These are phyloP conservation scores for Zaprionus camerounensis DNA, from an alignment of 1,140 invertebrate species.

Conservation along the genomic window DNA sequence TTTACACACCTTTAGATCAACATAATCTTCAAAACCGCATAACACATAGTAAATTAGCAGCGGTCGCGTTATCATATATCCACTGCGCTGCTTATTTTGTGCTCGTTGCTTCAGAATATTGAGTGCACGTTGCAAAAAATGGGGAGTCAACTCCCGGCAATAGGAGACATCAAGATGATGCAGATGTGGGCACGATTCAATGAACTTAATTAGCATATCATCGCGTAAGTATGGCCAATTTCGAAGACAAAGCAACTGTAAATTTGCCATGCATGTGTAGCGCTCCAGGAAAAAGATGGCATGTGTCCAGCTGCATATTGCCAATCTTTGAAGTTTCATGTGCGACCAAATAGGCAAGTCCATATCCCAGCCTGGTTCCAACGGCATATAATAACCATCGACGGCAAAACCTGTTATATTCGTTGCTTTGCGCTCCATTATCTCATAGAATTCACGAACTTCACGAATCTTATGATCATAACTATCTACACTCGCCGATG, in stretches of 20 bases:
- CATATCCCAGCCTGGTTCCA: constrained; percentile 64
- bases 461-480: constrained; percentile 73
- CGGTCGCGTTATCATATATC: constrained; percentile 21
- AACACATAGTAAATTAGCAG: constrained; percentile 62
- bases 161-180: constrained; percentile 73
- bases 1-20: constrained; percentile 51
- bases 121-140: constrained; percentile 54
- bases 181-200: constrained; percentile 61
- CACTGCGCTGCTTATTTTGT: constrained; percentile 41
- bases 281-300: constrained; percentile 53
- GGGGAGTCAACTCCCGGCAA: constrained; percentile 58
- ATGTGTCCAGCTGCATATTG: constrained; percentile 73
- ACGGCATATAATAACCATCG: constrained; percentile 72
- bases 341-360: constrained; percentile 58
- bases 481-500: constrained; percentile 54
- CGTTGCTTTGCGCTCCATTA: constrained; percentile 61
- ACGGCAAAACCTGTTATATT: constrained; percentile 66
- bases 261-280: constrained; percentile 64
- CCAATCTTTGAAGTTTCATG: constrained; percentile 51
- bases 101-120: constrained; percentile 59
- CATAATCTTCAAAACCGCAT: constrained; percentile 65
- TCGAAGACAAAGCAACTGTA: constrained; percentile 64
- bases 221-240: constrained; percentile 65
- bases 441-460: constrained; percentile 72
- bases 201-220: constrained; percentile 60